phyloP scores from a whole-genome alignment of 1,140 invertebrate genomes.

The Acromyrmex charruanus region DNA sequence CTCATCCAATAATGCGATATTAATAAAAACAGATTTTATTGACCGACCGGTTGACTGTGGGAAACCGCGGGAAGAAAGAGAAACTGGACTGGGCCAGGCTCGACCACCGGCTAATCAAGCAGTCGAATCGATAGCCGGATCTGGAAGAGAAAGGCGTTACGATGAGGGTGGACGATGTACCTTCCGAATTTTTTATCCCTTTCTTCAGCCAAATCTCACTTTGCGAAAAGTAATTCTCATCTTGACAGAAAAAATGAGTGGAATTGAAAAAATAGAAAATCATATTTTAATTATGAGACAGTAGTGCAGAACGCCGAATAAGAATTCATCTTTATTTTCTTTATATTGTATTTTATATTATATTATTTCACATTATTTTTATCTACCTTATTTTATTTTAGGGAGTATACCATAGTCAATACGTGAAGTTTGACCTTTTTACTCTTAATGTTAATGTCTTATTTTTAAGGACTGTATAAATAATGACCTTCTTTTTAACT shows the following conservation, averaged over 20 bases:
- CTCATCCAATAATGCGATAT: slow-evolving; percentile 60
- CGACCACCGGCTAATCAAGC: slow-evolving; percentile 5
- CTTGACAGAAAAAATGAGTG: background rate
- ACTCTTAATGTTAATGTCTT: background rate
- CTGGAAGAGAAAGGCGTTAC: slow-evolving; percentile 16
- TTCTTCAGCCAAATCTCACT: background rate
- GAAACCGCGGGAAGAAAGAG: slow-evolving; percentile 49
- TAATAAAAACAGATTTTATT: slow-evolving; percentile 70
- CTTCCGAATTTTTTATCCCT: background rate
- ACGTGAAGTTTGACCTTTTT: background rate
- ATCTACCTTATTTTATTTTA: background rate
- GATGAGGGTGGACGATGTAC: background rate
- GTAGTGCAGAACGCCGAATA: too few species aligned
- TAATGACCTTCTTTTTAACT: background rate
- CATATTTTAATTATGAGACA: background rate
- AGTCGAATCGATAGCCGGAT: background rate
- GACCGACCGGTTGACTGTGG: slow-evolving; percentile 27
- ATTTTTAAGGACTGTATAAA: background rate
- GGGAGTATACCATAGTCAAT: background rate
- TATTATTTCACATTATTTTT: background rate
- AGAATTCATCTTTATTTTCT: background rate
- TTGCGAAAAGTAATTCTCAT: slow-evolving; percentile 5
- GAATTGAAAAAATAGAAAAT: slow-evolving; percentile 17
- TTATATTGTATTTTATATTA: background rate
- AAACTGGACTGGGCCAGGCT: background rate